Evolutionary conservation across 2,113 vertebrate species (phyloP).

Genomic region (Sarotherodon lohbergeri): DNA sequence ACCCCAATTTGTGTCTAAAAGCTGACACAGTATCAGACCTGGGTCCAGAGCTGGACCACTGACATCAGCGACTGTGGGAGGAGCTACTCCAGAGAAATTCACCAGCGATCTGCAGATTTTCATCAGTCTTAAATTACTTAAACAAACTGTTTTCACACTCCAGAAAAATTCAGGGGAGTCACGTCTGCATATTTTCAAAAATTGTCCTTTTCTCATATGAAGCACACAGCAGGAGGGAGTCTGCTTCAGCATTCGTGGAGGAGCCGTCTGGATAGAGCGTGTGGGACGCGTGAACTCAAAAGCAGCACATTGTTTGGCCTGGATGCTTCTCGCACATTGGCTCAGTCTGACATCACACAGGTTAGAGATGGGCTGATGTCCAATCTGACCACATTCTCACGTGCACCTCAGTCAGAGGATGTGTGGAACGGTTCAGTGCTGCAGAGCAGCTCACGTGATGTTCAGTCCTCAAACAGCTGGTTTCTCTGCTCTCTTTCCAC

Average conservation of each 20-base stretch:
- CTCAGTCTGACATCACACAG: not conserved
- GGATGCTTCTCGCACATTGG: fast-evolving
- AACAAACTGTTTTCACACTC: not conserved
- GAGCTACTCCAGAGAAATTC: not conserved
- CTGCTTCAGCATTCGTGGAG: fast-evolving
- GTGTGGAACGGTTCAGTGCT: not conserved
- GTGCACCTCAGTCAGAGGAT: fast-evolving
- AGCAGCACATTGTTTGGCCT: not conserved
- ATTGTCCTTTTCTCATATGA: fast-evolving
- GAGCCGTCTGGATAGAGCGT: not conserved
- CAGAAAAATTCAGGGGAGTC: not conserved
- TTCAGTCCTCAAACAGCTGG: not conserved
- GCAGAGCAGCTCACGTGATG: not conserved
- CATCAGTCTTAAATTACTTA: not conserved
- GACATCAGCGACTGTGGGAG: not conserved
- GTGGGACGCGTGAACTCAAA: not conserved
- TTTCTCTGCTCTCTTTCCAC: not conserved
- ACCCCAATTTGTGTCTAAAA: fast-evolving
- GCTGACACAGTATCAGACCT: not conserved
- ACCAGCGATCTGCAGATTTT: not conserved
- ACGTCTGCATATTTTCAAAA: fast-evolving
- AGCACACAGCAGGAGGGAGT: not conserved
- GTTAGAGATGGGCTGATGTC: not conserved
- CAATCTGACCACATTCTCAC: not conserved
- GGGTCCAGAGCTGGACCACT: not conserved